Evolutionary conservation across 2,888 invertebrate species (phyloP), one percentile per base, ranked within the genome.

Genomic region (Caenorhabditis plicata): DNA sequence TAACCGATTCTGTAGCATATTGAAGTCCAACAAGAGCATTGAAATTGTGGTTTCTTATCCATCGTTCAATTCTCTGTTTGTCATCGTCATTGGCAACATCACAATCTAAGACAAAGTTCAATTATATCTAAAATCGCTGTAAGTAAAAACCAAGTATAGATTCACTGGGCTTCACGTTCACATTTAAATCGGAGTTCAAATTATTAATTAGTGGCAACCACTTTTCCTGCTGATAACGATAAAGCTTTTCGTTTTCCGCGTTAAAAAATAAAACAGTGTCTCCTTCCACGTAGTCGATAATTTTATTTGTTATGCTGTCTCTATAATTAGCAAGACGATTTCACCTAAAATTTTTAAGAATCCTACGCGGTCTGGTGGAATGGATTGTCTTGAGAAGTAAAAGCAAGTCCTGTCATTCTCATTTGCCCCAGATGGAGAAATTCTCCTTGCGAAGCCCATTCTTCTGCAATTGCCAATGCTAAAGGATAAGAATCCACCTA

Each of bases 351-450:
- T n/a, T 27, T 8, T 11, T 26, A 4, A 26, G 15, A 2, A 9
- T 50, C 68, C 46, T 36, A 73, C 77, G 66, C 87, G 3, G 87
- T 88, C 58, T 88, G 85, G 71, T 88, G 87, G 70, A 89, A 88
- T 5, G 95, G 95, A 85, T 96, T 96, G 81, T 98, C 98, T 60
- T 92, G 83, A 25, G 89, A 88, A 20, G 92, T 93, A 78, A 91
- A 93, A 77, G 91, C 90, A 27, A 98, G 83, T 1, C 90, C 88
- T 11, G 91, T 94, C 88, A 84, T 74, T 27, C 90, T 83, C 80
- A 80, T 80, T 31, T 66, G 68, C 7, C 71, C 64, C 36, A 67
- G 55, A 38, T 58, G 50, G 8, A 71, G 41, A 26, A 41, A 84
- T 23, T 89, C 87, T 63, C 87, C 87, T 82, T 96, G 95, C 5